Evolutionary conservation across 2,888 invertebrate species (phyloP).

Genomic region (Carterocephalus palaemon): DNA sequence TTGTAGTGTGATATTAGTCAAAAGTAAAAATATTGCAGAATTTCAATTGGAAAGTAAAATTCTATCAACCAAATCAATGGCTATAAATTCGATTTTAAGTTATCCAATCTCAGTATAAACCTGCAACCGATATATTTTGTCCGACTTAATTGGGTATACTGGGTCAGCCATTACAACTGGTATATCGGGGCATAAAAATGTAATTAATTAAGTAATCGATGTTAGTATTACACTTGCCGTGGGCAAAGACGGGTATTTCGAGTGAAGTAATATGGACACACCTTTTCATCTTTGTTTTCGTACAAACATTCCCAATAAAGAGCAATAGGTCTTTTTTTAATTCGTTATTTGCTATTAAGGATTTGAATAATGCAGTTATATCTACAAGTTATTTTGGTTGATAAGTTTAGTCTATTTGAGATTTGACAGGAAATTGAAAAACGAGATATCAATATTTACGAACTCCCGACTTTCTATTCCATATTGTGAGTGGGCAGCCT

Average conservation of each 20-base stretch:
- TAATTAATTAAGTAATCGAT: constrained; percentile 48
- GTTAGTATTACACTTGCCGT: constrained; percentile 34
- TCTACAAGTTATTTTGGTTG: background rate
- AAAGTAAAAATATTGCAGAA: background rate
- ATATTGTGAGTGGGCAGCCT: constrained; percentile 25
- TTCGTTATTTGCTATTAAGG: too few relatives aligned
- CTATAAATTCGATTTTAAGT: background rate
- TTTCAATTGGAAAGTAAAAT: background rate
- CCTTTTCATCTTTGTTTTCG: too few relatives aligned
- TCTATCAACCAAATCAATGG: constrained; percentile 6
- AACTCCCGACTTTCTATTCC: constrained; percentile 28
- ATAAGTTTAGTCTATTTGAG: too few relatives aligned
- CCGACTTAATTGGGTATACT: constrained; percentile 12
- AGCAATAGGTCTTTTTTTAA: too few relatives aligned
- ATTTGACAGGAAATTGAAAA: too few relatives aligned
- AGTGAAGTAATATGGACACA: constrained; percentile 11
- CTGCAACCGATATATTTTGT: constrained; percentile 26
- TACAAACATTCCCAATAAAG: too few relatives aligned
- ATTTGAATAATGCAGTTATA: background rate
- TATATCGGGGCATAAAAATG: constrained; percentile 32
- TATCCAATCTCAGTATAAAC: constrained; percentile 13
- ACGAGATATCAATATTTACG: constrained; percentile 30
- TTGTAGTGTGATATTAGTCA: too few relatives aligned
- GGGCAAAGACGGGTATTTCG: constrained; percentile 13
- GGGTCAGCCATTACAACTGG: constrained; percentile 14